Evolutionary conservation across 2,888 invertebrate species (phyloP).

Genomic region (Erebia aethiops): DNA sequence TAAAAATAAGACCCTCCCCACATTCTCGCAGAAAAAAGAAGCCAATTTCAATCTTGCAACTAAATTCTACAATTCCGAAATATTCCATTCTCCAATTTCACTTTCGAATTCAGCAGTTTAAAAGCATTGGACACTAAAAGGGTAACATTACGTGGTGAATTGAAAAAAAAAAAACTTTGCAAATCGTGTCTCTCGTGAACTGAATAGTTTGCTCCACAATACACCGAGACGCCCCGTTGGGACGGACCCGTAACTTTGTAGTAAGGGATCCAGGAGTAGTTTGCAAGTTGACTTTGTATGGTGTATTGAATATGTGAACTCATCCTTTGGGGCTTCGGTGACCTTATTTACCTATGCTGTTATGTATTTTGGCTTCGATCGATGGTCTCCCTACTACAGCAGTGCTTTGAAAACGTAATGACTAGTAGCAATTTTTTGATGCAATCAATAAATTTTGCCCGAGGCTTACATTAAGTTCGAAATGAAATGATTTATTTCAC

Average conservation of each 20-base stretch:
- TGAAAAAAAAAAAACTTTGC: conserved; percentile 26
- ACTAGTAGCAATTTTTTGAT: too few species aligned
- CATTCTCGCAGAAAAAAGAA: too few species aligned
- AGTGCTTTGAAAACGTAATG: background rate
- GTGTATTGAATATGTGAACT: conserved; percentile 26
- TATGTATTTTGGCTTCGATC: background rate
- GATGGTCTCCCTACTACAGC: background rate
- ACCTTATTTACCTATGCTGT: background rate
- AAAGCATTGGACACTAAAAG: conserved; percentile 11
- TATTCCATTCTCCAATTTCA: too few species aligned
- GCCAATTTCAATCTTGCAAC: too few species aligned
- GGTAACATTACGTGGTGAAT: conserved; percentile 1
- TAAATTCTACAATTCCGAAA: too few species aligned
- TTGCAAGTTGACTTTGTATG: conserved; percentile 25
- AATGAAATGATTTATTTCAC: too few species aligned
- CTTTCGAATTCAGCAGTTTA: background rate
- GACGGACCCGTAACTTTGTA: conserved; percentile 26
- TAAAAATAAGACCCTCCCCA: too few species aligned
- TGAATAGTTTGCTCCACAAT: conserved; percentile 28
- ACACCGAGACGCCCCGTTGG: conserved; percentile 21
- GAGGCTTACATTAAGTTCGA: too few species aligned
- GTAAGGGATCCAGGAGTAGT: conserved; percentile 21
- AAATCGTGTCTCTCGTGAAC: conserved; percentile 27
- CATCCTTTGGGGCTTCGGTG: conserved; percentile 13
- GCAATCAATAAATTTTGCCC: too few species aligned